Evolutionary conservation across 1,140 invertebrate genomes (phyloP).

Genomic region (Ooceraea biroi): DNA sequence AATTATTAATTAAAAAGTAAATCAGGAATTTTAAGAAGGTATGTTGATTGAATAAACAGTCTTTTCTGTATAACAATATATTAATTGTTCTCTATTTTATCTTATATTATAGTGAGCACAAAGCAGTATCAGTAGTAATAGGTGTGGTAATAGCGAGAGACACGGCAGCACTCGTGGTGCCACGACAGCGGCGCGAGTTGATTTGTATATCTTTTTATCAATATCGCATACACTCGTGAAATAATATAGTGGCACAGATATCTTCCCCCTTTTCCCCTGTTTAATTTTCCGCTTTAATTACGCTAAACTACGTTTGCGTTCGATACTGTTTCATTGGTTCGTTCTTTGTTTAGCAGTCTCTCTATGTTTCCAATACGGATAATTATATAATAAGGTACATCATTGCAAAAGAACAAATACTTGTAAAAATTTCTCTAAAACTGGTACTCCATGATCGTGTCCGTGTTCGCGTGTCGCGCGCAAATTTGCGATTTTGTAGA

Average conservation of each 20-base stretch:
- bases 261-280: slow-evolving; percentile 3
- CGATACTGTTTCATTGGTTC: slow-evolving; percentile 21
- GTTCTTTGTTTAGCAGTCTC: slow-evolving; percentile 19
- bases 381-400: slow-evolving; percentile 42
- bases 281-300: background rate
- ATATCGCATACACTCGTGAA: slow-evolving; percentile 51
- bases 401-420: slow-evolving; percentile 32
- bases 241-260: slow-evolving; percentile 43
- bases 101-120: slow-evolving; percentile 71
- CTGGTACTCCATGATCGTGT: slow-evolving; percentile 1
- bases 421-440: slow-evolving; percentile 57
- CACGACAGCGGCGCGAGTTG: slow-evolving; percentile 37
- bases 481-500: slow-evolving; percentile 33
- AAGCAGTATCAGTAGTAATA: slow-evolving; percentile 72
- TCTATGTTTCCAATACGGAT: slow-evolving; percentile 12
- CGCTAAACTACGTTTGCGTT: slow-evolving; percentile 36
- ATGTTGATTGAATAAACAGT: slow-evolving; percentile 40
- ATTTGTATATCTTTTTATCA: slow-evolving; percentile 47
- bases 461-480: background rate
- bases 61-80: slow-evolving; percentile 73
- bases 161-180: slow-evolving; percentile 33
- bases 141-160: slow-evolving; percentile 62
- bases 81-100: slow-evolving; percentile 73
- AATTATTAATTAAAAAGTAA: slow-evolving; percentile 43
- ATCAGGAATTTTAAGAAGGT: slow-evolving; percentile 42